phyloP scores from a whole-genome alignment of 2,888 invertebrate genomes.

The Drosophila testacea region DNA sequence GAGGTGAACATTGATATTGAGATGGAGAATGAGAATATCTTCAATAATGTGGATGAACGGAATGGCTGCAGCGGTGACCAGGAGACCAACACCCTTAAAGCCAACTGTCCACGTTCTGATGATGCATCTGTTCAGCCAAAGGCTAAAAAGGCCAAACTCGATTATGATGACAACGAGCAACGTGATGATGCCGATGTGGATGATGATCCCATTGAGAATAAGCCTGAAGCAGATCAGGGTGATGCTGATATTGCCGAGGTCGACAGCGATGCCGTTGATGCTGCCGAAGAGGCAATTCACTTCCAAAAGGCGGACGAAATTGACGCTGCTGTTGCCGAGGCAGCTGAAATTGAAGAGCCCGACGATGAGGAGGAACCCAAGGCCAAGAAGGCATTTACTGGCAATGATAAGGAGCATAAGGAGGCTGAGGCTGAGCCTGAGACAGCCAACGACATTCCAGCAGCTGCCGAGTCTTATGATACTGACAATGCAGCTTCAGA shows the following conservation, averaged over 20 bases:
- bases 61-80: constrained; percentile 64
- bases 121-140: constrained; percentile 84
- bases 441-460: constrained; percentile 26
- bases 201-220: constrained; percentile 23
- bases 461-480: constrained; percentile 14
- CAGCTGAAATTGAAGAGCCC: constrained; percentile 55
- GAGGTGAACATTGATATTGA: constrained; percentile 87
- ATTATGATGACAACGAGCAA: constrained; percentile 63
- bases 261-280: constrained; percentile 29
- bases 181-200: constrained; percentile 40
- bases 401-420: constrained; percentile 28
- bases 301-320: too few relatives aligned
- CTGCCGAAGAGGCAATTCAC: neutral
- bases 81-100: constrained; percentile 39
- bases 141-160: constrained; percentile 85
- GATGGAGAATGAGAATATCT: constrained; percentile 86
- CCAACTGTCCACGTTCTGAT: constrained; percentile 73
- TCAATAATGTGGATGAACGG: constrained; percentile 71
- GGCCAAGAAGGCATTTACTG: constrained; percentile 44
- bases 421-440: constrained; percentile 9
- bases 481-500: constrained; percentile 8
- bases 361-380: constrained; percentile 51
- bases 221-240: constrained; percentile 18
- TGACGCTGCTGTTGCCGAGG: constrained; percentile 2
- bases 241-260: constrained; percentile 12